Percentiles rank a stretch among this genome's conserved stretches.
Evolutionary conservation across 2,113 vertebrate genomes (phyloP).

Genomic region (Strix uralensis): DNA sequence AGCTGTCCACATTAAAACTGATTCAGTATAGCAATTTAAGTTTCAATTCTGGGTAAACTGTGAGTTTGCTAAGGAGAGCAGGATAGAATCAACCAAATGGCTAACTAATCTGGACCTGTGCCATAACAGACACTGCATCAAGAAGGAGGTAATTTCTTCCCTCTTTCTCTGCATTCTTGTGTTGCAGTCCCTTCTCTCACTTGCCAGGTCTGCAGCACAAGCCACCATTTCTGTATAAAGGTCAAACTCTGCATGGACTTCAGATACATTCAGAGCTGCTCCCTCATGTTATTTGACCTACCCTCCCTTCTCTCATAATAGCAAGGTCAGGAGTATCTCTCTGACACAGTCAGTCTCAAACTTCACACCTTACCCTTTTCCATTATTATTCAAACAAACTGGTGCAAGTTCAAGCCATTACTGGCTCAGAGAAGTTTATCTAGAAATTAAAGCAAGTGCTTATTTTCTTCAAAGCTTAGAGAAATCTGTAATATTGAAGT

Average conservation of each 20-base stretch:
- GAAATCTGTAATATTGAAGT: not conserved
- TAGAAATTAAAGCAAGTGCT: not conserved
- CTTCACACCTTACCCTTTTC: not conserved
- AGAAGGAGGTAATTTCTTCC: not conserved
- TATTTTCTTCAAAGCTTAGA: not conserved
- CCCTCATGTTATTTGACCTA: not conserved
- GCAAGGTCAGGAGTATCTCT: not conserved
- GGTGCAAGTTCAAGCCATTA: not conserved
- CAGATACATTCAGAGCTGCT: not conserved
- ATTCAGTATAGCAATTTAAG: not conserved
- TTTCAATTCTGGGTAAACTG: not conserved
- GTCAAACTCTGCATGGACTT: not conserved
- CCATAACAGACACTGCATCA: not conserved
- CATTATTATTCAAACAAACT: not conserved
- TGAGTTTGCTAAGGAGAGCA: not conserved
- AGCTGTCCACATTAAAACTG: not conserved
- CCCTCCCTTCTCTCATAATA: not conserved
- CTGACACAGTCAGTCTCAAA: not conserved
- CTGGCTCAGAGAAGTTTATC: not conserved
- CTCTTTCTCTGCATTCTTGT: not conserved
- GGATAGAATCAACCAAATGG: not conserved
- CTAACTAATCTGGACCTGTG: not conserved
- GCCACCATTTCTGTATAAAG: not conserved
- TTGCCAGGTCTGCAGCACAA: not conserved
- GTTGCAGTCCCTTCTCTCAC: not conserved